phyloP scores from a whole-genome alignment of 2,888 invertebrate genomes.

The Philaethria dido region DNA sequence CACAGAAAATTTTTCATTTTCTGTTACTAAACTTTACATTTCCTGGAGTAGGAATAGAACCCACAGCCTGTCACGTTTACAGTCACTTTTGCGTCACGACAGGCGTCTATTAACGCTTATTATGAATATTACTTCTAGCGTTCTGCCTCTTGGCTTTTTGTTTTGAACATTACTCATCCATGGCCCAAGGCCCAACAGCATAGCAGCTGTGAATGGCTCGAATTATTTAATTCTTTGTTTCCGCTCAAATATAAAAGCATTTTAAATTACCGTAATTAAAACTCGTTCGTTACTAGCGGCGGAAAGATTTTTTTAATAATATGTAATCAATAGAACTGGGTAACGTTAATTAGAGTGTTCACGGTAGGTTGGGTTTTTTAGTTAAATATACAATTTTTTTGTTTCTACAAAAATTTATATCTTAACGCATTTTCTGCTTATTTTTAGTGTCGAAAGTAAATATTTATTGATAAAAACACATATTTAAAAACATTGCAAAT shows the following conservation, averaged over 20 bases:
- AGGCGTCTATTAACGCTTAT: too few species aligned
- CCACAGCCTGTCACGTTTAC: too few species aligned
- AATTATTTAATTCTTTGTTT: constrained; percentile 25
- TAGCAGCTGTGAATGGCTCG: constrained; percentile 18
- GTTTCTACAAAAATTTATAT: neutral
- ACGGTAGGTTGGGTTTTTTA: neutral
- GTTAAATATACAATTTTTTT: neutral
- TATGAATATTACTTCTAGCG: constrained; percentile 10
- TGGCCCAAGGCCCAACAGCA: constrained; percentile 22
- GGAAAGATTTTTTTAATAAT: constrained; percentile 21
- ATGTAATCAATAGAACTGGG: constrained; percentile 18
- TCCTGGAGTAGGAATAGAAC: too few species aligned
- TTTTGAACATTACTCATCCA: constrained; percentile 21
- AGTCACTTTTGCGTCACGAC: too few species aligned
- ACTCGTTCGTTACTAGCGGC: constrained; percentile 14
- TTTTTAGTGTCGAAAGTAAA: too few species aligned
- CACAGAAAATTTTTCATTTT: too few species aligned
- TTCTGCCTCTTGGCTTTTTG: constrained; percentile 14
- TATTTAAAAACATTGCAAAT: too few species aligned
- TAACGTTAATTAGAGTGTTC: neutral
- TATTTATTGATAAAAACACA: too few species aligned
- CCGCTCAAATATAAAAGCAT: constrained; percentile 19
- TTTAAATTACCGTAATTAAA: constrained; percentile 25
- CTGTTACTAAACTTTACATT: too few species aligned
- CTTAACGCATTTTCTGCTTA: neutral